phyloP scores from a whole-genome alignment of 2,797 vertebrate species.

The Sebastes steindachneri region DNA sequence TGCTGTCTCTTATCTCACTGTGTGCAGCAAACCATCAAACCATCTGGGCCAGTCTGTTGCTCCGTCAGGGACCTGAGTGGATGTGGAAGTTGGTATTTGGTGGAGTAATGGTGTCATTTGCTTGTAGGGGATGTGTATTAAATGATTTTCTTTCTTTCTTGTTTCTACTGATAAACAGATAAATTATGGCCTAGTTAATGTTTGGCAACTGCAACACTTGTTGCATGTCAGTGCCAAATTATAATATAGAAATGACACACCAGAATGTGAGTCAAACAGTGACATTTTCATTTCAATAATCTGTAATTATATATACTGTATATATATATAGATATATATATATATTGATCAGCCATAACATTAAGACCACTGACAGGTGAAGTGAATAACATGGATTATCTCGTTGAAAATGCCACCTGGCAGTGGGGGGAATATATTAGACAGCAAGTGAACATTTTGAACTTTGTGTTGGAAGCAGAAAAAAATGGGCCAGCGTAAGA shows the following conservation, averaged over 20 bases:
- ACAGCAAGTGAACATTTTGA: too few relatives aligned
- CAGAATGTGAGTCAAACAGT: neutral
- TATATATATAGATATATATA: too few relatives aligned
- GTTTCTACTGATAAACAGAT: neutral
- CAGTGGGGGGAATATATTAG: too few relatives aligned
- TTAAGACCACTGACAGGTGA: too few relatives aligned
- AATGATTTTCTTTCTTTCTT: neutral
- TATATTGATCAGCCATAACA: too few relatives aligned
- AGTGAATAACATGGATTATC: too few relatives aligned
- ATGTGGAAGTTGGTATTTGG: neutral
- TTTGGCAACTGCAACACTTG: neutral
- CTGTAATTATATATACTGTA: neutral
- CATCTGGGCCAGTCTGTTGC: neutral
- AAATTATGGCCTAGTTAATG: neutral
- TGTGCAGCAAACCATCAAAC: neutral
- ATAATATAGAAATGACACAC: neutral
- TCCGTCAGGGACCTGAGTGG: neutral
- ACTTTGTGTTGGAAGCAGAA: too few relatives aligned
- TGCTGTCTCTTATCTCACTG: neutral
- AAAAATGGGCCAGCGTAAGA: rapidly evolving
- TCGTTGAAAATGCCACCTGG: too few relatives aligned
- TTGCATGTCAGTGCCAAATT: neutral
- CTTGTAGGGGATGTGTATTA: neutral
- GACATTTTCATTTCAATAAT: neutral
- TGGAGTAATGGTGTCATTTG: neutral